Conservation (phyloP, 2,797 vertebrate genomes). For the Kryptopterus vitreolus region DNA sequence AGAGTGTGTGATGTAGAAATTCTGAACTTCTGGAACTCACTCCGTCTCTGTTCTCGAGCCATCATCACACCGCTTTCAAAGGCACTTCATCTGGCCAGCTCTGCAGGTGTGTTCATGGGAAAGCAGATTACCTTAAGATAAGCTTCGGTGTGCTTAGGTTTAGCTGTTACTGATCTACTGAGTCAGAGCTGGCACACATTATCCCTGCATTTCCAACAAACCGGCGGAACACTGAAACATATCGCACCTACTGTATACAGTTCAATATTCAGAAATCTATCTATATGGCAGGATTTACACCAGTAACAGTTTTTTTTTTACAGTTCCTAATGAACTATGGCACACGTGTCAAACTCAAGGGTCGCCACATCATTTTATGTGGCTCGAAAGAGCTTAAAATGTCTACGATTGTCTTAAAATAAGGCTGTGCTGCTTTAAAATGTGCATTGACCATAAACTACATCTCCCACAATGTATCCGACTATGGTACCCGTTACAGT, state of each 20-base stretch:
- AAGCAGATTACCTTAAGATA: slow-evolving; percentile 24
- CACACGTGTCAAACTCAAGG: too few species aligned
- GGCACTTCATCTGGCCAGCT: slow-evolving; percentile 5
- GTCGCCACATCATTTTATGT: too few species aligned
- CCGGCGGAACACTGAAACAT: neutral
- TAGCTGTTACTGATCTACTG: slow-evolving; percentile 23
- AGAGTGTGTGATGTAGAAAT: slow-evolving; percentile 30
- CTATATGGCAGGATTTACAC: neutral
- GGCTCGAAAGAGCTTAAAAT: too few species aligned
- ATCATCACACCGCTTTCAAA: slow-evolving; percentile 26
- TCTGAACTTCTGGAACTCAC: slow-evolving; percentile 33
- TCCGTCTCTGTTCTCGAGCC: slow-evolving; percentile 20
- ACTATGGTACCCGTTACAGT: too few species aligned
- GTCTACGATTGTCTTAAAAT: too few species aligned
- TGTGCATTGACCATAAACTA: too few species aligned
- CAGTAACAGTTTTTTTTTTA: neutral
- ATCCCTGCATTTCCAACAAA: slow-evolving; percentile 5
- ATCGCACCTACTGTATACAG: neutral
- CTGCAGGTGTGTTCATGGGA: slow-evolving; percentile 21
- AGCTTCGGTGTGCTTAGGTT: slow-evolving; percentile 15
- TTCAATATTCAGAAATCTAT: neutral
- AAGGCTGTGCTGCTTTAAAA: too few species aligned
- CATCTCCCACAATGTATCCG: too few species aligned
- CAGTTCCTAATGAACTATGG: neutral
- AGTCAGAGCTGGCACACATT: neutral